Base-by-base conservation (phyloP, 2,888 invertebrate genomes). In the Phalera bucephala region DNA sequence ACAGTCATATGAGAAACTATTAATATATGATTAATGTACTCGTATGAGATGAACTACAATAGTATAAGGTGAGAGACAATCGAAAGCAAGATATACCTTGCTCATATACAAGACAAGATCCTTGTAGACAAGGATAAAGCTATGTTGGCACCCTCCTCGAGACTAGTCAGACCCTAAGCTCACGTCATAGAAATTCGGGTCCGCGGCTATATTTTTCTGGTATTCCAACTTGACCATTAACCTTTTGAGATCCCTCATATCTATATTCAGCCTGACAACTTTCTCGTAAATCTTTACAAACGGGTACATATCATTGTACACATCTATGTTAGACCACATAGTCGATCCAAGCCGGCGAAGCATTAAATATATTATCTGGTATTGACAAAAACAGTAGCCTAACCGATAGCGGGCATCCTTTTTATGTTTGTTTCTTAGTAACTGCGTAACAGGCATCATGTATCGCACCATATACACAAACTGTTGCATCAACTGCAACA, bases 401-500 rank as follows among this genome's bases (percentile, higher is more conserved):
- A 79, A 28, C 40, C 52, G 67, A 14, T 73, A 80, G 2, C 37
- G 51, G 0, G 29, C 1, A 8, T 40, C 32, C 0, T 11, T 1
- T 0, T 15, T 31, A 19, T 75, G 80, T 23, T 74, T 78, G 1
- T 45, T 49, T 22, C 72, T 62, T 3, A 79, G 11, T 0, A 51
- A 0, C 34, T 74, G 74, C 1, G 62, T 17, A 8, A 49, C 52
- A 0, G 63, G 40, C 1, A 80, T 10, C n/a, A 64, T 67, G 35
- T 74, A 72, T 11, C 72, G 57, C 0, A 62, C 55, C 3, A 50
- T 40, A 33, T 76, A 76, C 0, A 76, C 31, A 10, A 79, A 78
- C 25, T 79, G 77, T 2, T 51, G 35, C 63, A 73, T 72, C 0
- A 73, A 0, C 1, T 10, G 3, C 0, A 29, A 8, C 19, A 29